These are phyloP conservation scores for Hydrotaea cyrtoneurina DNA, from an alignment of 2,888 invertebrate genomes.

Conservation along the genomic window DNA sequence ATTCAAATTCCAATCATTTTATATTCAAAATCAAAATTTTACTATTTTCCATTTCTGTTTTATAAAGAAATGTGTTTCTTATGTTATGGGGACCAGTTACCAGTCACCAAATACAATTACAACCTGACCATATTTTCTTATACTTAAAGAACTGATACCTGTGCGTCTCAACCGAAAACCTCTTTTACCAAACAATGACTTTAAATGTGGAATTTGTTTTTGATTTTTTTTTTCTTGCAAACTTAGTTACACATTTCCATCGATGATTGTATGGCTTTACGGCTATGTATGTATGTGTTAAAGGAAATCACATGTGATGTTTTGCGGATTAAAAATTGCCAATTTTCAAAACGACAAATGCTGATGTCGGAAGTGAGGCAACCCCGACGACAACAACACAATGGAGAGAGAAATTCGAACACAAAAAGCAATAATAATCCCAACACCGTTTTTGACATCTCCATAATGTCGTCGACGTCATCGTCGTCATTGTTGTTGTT, in stretches of 20 bases:
- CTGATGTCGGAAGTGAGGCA: neutral
- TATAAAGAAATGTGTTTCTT: too few species aligned
- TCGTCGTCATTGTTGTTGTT: neutral
- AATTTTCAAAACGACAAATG: conserved; percentile 42
- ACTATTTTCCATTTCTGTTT: too few species aligned
- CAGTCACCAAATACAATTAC: too few species aligned
- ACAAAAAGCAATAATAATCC: conserved; percentile 52
- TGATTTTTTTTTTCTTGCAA: neutral
- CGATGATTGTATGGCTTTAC: neutral
- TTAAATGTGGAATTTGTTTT: too few species aligned
- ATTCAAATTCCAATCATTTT: too few species aligned
- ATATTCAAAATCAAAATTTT: too few species aligned
- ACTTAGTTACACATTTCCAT: neutral
- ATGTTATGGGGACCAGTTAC: too few species aligned
- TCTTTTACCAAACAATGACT: too few species aligned
- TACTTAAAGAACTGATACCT: too few species aligned
- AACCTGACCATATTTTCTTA: too few species aligned
- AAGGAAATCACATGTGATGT: conserved; percentile 14
- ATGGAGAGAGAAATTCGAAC: neutral
- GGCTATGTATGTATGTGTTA: conserved; percentile 20
- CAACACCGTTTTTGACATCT: conserved; percentile 56
- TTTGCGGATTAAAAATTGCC: conserved; percentile 47
- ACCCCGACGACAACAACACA: conserved; percentile 22
- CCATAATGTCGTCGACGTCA: conserved; percentile 41
- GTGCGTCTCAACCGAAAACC: too few species aligned